phyloP scores from a whole-genome alignment of 2,113 vertebrate genomes.

The Ursus arctos region DNA sequence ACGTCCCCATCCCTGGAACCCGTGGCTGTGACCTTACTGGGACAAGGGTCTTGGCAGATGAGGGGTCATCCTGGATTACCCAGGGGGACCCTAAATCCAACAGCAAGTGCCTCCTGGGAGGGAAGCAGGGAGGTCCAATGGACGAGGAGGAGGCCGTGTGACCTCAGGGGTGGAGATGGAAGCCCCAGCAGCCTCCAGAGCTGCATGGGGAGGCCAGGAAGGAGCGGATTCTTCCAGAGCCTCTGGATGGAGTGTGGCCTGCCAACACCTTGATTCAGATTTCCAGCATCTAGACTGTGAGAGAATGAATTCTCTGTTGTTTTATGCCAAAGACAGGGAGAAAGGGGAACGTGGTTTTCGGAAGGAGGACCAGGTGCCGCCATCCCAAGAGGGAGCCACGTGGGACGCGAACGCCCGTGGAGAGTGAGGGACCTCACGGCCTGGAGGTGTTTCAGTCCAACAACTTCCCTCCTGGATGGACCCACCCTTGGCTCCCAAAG shows the following conservation, averaged over 20 bases:
- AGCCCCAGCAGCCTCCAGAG: neutral
- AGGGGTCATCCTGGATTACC: neutral
- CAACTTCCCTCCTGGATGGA: neutral
- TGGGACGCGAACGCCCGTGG: accelerated
- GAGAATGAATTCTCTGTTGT: neutral
- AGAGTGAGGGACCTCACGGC: neutral
- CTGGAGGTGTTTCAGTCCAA: accelerated
- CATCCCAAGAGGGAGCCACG: neutral
- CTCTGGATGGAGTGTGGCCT: accelerated
- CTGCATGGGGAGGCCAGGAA: neutral
- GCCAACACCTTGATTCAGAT: accelerated
- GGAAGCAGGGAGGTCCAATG: no score
- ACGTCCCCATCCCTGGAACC: neutral
- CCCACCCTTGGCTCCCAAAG: neutral
- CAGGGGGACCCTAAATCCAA: neutral
- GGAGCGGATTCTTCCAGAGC: neutral
- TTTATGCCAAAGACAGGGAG: neutral
- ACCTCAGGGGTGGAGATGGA: neutral
- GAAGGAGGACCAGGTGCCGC: neutral
- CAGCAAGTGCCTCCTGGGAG: neutral
- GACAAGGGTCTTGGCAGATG: neutral
- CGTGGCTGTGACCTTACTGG: accelerated
- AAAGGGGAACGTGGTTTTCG: neutral
- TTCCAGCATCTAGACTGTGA: neutral
- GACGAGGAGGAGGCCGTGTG: neutral